Evolutionary conservation across 2,113 vertebrate species (phyloP).

Genomic region (Mirza zaza): DNA sequence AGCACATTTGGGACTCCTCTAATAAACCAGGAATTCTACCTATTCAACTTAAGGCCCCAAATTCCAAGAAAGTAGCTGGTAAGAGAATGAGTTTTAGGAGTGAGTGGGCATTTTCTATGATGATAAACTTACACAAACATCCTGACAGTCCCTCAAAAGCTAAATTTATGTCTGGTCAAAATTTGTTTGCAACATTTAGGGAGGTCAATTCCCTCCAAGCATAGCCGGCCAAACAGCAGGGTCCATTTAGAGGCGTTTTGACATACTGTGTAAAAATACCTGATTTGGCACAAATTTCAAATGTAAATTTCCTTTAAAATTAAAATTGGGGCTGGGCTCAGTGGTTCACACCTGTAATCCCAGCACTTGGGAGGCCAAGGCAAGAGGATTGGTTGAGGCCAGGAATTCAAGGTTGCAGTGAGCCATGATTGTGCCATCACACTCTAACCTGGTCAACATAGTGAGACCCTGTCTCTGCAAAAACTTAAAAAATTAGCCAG

Average conservation of each 20-base stretch:
- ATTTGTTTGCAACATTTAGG: background rate
- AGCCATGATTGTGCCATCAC: no score
- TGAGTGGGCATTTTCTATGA: conserved; percentile 35
- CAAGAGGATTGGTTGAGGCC: background rate
- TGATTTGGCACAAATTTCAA: conserved; percentile 41
- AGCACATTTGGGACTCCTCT: background rate
- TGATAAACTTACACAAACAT: conserved; percentile 59
- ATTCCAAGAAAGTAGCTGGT: conserved; percentile 11
- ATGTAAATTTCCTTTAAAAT: conserved; percentile 50
- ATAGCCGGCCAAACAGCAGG: background rate
- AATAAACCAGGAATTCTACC: background rate
- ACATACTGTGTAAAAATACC: conserved; percentile 29
- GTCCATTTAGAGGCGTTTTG: background rate
- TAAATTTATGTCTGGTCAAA: conserved; percentile 28
- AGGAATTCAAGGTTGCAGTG: background rate
- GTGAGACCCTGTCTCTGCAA: no score
- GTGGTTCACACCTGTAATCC: background rate
- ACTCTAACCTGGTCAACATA: no score
- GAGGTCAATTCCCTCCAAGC: conserved; percentile 21
- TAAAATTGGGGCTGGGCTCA: background rate
- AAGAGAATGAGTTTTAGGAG: conserved; percentile 43
- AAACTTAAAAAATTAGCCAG: no score
- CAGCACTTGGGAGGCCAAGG: background rate
- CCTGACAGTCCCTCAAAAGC: conserved; percentile 44
- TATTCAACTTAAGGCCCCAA: background rate